Conservation (phyloP, 2,113 vertebrate species). For the Turdus rufiventris region DNA sequence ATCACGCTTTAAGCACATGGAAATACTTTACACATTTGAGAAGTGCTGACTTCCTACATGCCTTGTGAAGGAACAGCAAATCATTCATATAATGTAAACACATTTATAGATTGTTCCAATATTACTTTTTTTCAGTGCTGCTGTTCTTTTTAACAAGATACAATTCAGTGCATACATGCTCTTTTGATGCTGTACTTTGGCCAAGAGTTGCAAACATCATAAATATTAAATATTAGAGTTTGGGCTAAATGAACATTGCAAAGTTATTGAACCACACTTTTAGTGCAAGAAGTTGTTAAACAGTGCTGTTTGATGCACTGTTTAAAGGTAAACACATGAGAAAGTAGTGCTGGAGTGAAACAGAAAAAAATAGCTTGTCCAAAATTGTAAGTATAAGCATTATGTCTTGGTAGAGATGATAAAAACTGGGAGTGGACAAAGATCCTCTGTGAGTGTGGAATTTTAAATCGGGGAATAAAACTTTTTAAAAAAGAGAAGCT, state of each 20-base stretch:
- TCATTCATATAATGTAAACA: constrained; percentile 70
- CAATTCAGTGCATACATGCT: neutral
- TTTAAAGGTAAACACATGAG: constrained; percentile 2
- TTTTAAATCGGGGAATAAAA: neutral
- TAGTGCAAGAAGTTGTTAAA: neutral
- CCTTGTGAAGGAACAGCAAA: constrained; percentile 70
- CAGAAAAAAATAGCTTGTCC: neutral
- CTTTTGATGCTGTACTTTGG: constrained; percentile 35
- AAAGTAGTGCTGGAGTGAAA: neutral
- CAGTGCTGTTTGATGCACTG: neutral
- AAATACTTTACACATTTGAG: constrained; percentile 75
- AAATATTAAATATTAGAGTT: neutral
- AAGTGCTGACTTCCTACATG: constrained; percentile 71
- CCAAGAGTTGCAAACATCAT: constrained; percentile 3
- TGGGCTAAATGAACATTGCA: neutral
- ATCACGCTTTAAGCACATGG: constrained; percentile 72
- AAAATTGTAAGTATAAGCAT: neutral
- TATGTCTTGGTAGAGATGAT: neutral
- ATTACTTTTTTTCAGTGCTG: constrained; percentile 53
- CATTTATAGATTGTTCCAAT: constrained; percentile 65
- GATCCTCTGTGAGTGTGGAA: neutral
- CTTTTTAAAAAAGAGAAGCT: neutral
- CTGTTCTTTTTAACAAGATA: constrained; percentile 50
- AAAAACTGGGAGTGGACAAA: neutral
- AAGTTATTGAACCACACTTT: neutral